Evolutionary conservation across 37 sponge, comb jelly and placozoan genomes (phyloP).

Genomic region (Spongia lamella): DNA sequence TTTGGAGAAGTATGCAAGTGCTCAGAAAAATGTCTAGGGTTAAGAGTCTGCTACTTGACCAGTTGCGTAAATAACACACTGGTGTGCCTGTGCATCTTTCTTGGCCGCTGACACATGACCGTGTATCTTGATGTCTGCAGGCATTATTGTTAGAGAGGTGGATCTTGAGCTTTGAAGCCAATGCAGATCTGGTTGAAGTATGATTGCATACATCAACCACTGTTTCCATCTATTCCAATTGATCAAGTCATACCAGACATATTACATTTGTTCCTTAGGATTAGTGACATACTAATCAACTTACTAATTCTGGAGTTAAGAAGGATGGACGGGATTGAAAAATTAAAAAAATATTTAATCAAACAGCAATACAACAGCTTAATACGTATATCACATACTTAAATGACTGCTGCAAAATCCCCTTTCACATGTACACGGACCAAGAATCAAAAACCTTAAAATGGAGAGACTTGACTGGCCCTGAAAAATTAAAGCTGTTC

Average conservation of each 20-base stretch:
- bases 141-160: no score
- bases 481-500: conserved; percentile 20
- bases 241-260: conserved; percentile 32
- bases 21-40: no score
- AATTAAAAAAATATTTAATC: background rate
- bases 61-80: no score
- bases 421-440: conserved; percentile 12
- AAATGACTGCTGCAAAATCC: conserved; percentile 12
- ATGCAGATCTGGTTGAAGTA: no score
- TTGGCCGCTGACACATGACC: no score
- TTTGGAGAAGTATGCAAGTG: no score
- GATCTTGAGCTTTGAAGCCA: no score
- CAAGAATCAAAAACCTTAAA: background rate
- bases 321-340: conserved; percentile 5
- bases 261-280: conserved; percentile 36
- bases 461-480: conserved; percentile 35
- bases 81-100: no score
- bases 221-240: conserved; percentile 34
- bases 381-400: conserved; percentile 13
- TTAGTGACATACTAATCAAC: conserved; percentile 32
- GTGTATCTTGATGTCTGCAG: no score
- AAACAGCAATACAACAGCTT: no score
- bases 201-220: conserved; percentile 1
- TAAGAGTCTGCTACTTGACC: no score
- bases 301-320: conserved; percentile 21